These are phyloP conservation scores for Sarcophaga subvicina DNA, from an alignment of 2,888 invertebrate species.

Conservation along the genomic window DNA sequence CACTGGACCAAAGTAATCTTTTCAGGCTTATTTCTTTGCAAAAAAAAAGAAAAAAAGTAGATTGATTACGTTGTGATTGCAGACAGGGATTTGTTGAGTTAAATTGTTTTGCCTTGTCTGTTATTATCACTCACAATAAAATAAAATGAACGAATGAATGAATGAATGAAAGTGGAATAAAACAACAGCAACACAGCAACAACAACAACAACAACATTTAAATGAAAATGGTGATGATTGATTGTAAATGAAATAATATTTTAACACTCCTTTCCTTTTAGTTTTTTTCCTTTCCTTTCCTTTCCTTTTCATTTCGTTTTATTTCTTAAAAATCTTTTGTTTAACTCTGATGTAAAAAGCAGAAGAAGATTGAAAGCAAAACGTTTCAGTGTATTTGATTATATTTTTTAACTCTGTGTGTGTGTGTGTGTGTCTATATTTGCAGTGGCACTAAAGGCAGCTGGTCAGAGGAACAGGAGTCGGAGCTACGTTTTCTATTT, in stretches of 20 bases:
- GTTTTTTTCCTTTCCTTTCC: slow-evolving; percentile 19
- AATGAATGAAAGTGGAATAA: too few relatives aligned
- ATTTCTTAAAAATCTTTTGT: slow-evolving; percentile 36
- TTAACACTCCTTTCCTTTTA: slow-evolving; percentile 52
- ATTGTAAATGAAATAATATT: slow-evolving; percentile 56
- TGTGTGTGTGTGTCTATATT: slow-evolving; percentile 42
- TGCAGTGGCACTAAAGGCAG: slow-evolving; percentile 82
- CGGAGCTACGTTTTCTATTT: slow-evolving; percentile 91
- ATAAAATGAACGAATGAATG: slow-evolving; percentile 4
- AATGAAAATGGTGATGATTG: slow-evolving; percentile 22
- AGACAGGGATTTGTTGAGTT: slow-evolving; percentile 13
- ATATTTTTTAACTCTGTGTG: slow-evolving; percentile 31
- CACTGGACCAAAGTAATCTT: not conserved
- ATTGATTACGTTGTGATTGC: slow-evolving; percentile 56
- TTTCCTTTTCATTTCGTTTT: slow-evolving; percentile 29
- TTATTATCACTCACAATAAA: slow-evolving; percentile 8
- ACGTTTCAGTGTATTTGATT: slow-evolving; percentile 70
- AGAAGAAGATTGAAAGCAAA: slow-evolving; percentile 66
- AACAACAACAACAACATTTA: not conserved
- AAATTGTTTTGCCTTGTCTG: slow-evolving; percentile 10
- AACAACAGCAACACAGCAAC: too few relatives aligned
- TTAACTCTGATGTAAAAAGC: slow-evolving; percentile 15
- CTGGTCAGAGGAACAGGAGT: slow-evolving; percentile 95
- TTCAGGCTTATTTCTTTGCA: not conserved
- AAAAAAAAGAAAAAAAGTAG: slow-evolving; percentile 1